These are phyloP conservation scores for Azemiops feae DNA, from an alignment of 2,113 vertebrate genomes.

Conservation along the genomic window DNA sequence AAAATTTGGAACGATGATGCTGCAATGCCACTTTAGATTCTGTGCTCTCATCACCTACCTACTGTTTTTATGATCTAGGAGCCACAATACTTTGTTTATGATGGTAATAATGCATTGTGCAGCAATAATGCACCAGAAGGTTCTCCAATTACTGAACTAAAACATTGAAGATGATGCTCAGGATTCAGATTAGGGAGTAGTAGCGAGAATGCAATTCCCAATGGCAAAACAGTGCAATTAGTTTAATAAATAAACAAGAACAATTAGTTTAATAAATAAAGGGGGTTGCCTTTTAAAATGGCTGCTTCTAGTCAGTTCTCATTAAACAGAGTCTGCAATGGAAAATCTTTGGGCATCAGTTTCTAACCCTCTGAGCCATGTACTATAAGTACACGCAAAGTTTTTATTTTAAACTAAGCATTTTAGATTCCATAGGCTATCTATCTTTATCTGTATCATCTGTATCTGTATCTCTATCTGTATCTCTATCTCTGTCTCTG, in stretches of 20 bases:
- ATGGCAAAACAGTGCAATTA: conserved; percentile 51
- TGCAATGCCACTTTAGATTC: conserved; percentile 53
- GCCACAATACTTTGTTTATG: conserved; percentile 58
- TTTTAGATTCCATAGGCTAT: background rate
- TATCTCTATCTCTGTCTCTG: no score
- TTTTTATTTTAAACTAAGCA: background rate
- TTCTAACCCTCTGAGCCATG: background rate
- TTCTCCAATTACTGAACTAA: conserved; percentile 61
- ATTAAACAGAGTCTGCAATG: conserved; percentile 13
- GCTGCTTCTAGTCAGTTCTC: conserved; percentile 36
- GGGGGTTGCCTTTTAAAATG: conserved; percentile 11
- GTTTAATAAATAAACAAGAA: conserved; percentile 61
- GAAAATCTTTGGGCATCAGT: conserved; percentile 17
- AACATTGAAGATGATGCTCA: conserved; percentile 41
- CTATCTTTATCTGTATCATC: no score
- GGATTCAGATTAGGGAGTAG: conserved; percentile 32
- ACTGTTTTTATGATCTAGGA: conserved; percentile 58
- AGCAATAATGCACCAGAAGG: conserved; percentile 47
- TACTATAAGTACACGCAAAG: background rate
- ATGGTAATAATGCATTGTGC: conserved; percentile 51
- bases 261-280: conserved; percentile 65
- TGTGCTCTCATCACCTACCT: conserved; percentile 57
- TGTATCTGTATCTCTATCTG: no score
- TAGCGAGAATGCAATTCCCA: conserved; percentile 36
- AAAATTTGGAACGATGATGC: conserved; percentile 41